Evolutionary conservation across 1,140 invertebrate genomes (phyloP).

Genomic region (Nephila pilipes): DNA sequence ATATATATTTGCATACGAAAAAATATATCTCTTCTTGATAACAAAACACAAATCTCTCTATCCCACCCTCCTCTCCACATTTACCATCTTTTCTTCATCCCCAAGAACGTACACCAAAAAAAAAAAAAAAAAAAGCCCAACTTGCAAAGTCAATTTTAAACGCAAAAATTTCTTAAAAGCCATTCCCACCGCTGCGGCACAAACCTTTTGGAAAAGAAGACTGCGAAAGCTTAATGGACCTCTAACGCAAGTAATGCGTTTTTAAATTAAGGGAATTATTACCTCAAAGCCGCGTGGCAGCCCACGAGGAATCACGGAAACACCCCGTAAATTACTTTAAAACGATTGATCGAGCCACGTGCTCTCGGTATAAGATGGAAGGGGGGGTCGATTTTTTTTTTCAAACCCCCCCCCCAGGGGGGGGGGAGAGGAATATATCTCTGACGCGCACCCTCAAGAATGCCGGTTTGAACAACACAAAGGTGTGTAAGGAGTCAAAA

Average conservation of each 20-base stretch:
- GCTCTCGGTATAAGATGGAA: neutral
- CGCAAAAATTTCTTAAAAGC: slow-evolving; percentile 46
- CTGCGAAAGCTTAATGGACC: slow-evolving; percentile 28
- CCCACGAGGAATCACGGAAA: slow-evolving; percentile 53
- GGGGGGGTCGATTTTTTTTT: neutral
- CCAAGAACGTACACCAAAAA: neutral
- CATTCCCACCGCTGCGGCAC: neutral
- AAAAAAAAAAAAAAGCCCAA: neutral
- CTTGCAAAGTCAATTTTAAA: slow-evolving; percentile 39
- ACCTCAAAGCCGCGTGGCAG: neutral
- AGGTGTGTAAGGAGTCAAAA: slow-evolving; percentile 48
- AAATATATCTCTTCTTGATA: neutral
- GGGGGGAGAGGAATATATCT: neutral
- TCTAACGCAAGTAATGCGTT: slow-evolving; percentile 68
- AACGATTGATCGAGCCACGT: slow-evolving; percentile 74
- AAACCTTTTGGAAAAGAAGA: neutral
- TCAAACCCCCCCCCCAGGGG: neutral
- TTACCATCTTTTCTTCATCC: neutral
- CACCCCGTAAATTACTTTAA: slow-evolving; percentile 73
- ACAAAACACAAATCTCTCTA: neutral
- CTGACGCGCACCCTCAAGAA: slow-evolving; percentile 44
- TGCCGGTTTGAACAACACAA: slow-evolving; percentile 15
- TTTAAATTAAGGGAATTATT: slow-evolving; percentile 74
- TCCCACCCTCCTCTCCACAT: neutral
- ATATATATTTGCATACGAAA: neutral